These are phyloP conservation scores for Bettongia penicillata DNA, from an alignment of 2,113 vertebrate genomes.

Conservation along the genomic window DNA sequence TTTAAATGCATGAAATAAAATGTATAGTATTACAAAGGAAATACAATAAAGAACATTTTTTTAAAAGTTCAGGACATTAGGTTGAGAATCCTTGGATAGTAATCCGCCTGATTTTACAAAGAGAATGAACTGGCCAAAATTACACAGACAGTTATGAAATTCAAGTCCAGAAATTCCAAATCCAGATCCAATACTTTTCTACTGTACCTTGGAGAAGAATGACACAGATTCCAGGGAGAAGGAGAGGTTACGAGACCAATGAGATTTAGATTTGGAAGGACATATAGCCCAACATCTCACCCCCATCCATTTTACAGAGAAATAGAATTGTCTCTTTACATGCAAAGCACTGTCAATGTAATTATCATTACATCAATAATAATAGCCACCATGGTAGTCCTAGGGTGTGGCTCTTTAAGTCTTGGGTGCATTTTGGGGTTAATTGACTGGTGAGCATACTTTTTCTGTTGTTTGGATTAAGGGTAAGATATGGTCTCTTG, in stretches of 20 bases:
- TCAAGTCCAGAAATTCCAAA: background rate
- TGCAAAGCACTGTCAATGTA: background rate
- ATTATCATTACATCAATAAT: background rate
- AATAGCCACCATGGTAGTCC: no score
- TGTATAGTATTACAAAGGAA: background rate
- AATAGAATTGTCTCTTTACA: background rate
- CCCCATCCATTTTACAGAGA: background rate
- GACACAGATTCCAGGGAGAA: background rate
- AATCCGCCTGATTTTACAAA: background rate
- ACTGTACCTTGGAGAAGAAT: background rate
- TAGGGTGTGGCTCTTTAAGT: background rate
- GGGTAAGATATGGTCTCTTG: background rate
- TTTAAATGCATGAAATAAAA: background rate
- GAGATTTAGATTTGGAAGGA: background rate
- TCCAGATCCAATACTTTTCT: background rate
- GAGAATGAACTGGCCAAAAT: background rate
- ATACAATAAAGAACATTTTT: background rate
- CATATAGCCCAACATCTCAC: background rate
- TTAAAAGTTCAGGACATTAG: no score
- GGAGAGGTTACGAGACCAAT: background rate
- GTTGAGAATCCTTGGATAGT: no score
- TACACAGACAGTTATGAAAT: background rate
- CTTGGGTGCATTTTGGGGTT: background rate
- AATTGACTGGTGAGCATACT: background rate
- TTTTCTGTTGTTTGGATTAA: background rate